Base-by-base conservation (phyloP, 1,140 invertebrate genomes). In the Conus ventricosus region DNA sequence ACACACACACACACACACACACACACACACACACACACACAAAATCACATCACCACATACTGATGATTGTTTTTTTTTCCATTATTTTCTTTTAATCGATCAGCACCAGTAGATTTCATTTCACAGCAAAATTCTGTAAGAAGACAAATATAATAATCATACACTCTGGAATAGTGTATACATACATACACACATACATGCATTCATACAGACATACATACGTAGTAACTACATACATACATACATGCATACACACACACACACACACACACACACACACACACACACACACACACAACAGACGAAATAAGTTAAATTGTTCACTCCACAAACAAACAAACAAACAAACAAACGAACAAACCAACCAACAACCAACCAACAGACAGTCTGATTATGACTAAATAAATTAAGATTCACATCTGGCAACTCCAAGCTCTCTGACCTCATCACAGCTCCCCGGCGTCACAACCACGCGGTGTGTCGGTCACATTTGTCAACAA, bases 311-410 rank as follows among this genome's bases (percentile, higher is more conserved):
- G 54, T 51, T 54, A 23, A 5, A 0, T 20, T 54, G 17, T 23
- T 54, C 80, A 81, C 15, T 53, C 80, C 8, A 0, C 0, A 8
- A 75, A 0, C 39, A 3, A 39, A 1, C 1, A 75, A 8, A 27
- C 76, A 51, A 27, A 39, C 27, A 78, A 27, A 39, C 75, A 78
- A 27, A 39, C 75, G 27, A 17, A n/a, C 71, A 75, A 23, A 8
- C 6, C 71, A n/a, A 17, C 5, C 71, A 75, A n/a, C n/a, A n/a
- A 25, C 75, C 7, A 27, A 39, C 27, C 10, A 27, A 39, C 76
- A 78, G 8, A 39, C 76, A 54, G 39, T 81, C 80, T 81, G 80
- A 81, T 81, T 81, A 81, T 81, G 80, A 81, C 80, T 81, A 78
- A 78, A 81, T 81, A 81, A 81, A 81, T 81, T 81, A 81, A 81